Conservation (phyloP, 2,797 vertebrate species). For the Pogoniulus pusillus region DNA sequence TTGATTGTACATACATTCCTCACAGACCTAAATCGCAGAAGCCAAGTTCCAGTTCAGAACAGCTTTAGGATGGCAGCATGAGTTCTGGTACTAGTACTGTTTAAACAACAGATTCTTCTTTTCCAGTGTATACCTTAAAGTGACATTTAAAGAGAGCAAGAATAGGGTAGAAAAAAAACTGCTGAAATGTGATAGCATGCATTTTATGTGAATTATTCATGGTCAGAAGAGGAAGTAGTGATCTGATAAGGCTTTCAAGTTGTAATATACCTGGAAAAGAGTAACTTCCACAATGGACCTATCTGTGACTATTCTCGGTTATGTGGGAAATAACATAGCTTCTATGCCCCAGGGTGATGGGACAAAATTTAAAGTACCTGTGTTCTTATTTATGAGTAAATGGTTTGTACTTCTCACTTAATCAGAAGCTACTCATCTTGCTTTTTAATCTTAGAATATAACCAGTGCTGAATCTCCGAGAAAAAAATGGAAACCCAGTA, state of each 20-base stretch:
- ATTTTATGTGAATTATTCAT: not conserved
- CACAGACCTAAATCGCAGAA: not conserved
- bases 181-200: not conserved
- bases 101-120: not conserved
- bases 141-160: not conserved
- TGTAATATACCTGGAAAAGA: not conserved
- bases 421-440: not conserved
- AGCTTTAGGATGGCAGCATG: not conserved
- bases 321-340: not conserved
- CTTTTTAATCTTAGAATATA: not conserved
- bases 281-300: not conserved
- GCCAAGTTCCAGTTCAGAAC: slow-evolving; percentile 1
- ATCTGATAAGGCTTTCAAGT: not conserved
- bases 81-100: not conserved
- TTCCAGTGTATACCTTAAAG: not conserved
- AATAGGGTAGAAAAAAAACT: not conserved
- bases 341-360: not conserved
- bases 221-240: slow-evolving; percentile 1
- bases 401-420: not conserved
- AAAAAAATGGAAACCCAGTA: not conserved
- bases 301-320: not conserved
- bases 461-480: not conserved
- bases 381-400: not conserved
- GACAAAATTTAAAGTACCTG: not conserved
- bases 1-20: not conserved